Base-by-base conservation (phyloP, 2,888 invertebrate genomes). In the Iselma pallidipennis region DNA sequence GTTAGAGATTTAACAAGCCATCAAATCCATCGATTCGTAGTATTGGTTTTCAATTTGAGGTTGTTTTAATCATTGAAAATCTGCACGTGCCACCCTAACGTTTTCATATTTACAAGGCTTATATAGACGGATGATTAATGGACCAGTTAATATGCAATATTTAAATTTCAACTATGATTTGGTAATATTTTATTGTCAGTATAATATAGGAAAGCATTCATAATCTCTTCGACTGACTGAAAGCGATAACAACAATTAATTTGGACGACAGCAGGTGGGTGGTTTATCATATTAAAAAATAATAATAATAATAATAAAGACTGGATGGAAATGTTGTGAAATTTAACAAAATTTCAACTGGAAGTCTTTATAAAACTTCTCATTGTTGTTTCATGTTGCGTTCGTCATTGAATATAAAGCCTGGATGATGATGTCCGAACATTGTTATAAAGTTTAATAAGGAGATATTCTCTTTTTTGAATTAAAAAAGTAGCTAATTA, bases 21-120 rank as follows among this genome's bases (percentile, higher is more conserved):
- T 37, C 37, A 37, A 37, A 16, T 37, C n/a, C 9, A 37, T 51
- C 55, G 55, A 42, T 62, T 48, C 59, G 67, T n/a, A n/a, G 65
- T 74, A 74, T 74, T 68, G 74, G 72, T 70, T 74, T 74, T 73
- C 72, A 73, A 74, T 75, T 75, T 72, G 68, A 67, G 66, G 65
- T 68, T 66, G 68, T 72, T 37, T 74, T 74, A 74, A 74, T 74
- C 73, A 74, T 73, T 54, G 55, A 58, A 60, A 63, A 52, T 62
- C 59, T 71, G 69, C 70, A 71, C 69, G 65, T 71, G 69, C 66
- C 69, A 63, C 61, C 66, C 60, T 53, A 63, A 53, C 62, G 57
- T 63, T 66, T 55, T 58, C 65, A 69, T 65, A 66, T 69, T 70
- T 65, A 63, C 66, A 59, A 62, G 67, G 58, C 63, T 61, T 59